Evolutionary conservation across 2,888 invertebrate species (phyloP).

Genomic region (Trissolcus brochymenae): DNA sequence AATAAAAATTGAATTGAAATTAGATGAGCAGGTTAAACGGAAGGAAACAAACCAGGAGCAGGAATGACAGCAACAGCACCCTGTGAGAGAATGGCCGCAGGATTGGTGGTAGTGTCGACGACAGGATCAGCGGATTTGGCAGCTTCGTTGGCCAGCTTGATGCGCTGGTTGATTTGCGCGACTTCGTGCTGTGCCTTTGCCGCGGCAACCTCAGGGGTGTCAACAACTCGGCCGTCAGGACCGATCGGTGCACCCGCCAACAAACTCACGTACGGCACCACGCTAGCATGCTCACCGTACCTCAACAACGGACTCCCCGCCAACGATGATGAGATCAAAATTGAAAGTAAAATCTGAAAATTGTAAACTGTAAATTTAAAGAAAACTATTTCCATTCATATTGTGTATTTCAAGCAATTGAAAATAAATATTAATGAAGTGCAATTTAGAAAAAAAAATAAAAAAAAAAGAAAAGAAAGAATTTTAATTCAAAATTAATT

Average conservation of each 20-base stretch:
- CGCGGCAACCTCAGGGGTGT: conserved; percentile 71
- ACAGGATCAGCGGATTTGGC: conserved; percentile 55
- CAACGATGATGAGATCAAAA: conserved; percentile 29
- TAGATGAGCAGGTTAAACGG: background rate
- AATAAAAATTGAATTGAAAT: too few species aligned
- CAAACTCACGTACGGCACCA: conserved; percentile 17
- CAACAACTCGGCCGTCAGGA: conserved; percentile 71
- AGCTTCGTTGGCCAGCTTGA: conserved; percentile 61
- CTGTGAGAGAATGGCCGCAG: conserved; percentile 13
- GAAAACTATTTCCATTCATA: too few species aligned
- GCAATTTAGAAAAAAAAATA: too few species aligned
- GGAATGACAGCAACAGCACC: conserved; percentile 15
- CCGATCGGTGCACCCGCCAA: conserved; percentile 66
- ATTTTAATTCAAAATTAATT: too few species aligned
- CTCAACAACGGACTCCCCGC: conserved; percentile 24
- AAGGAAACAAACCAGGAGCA: conserved; percentile 12
- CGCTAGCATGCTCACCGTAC: conserved; percentile 26
- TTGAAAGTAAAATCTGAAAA: conserved; percentile 37
- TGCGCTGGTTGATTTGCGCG: conserved; percentile 68
- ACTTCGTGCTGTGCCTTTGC: conserved; percentile 73
- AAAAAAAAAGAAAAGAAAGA: too few species aligned
- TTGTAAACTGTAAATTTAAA: too few species aligned
- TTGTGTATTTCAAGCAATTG: too few species aligned
- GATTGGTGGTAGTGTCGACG: conserved; percentile 24
- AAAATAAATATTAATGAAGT: too few species aligned